Percentiles rank a stretch among this genome's conserved stretches.
Conservation (phyloP, 2,113 vertebrate genomes). For the Camarhynchus parvulus region DNA sequence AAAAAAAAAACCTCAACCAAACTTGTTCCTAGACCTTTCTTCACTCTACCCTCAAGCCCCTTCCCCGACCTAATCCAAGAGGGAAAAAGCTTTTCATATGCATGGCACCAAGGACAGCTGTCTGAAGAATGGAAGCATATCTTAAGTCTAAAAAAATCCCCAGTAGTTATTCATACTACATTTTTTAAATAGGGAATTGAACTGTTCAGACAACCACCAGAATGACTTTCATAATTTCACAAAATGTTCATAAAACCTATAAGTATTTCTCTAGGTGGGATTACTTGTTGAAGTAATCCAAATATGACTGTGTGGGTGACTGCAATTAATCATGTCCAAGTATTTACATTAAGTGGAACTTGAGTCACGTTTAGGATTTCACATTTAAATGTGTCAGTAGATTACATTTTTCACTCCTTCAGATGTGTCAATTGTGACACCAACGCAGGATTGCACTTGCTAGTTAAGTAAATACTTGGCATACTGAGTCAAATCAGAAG, state of each 20-base stretch:
- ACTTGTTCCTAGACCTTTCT: not conserved
- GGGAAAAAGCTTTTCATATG: not conserved
- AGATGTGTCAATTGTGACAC: not conserved
- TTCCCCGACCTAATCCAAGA: not conserved
- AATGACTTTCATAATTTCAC: not conserved
- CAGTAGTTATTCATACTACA: not conserved
- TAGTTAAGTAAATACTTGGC: not conserved
- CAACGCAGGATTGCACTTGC: not conserved
- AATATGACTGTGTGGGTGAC: not conserved
- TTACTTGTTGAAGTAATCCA: not conserved
- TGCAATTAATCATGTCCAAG: not conserved
- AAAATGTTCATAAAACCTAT: not conserved
- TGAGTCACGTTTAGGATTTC: not conserved
- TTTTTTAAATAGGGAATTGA: not conserved
- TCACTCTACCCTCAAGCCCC: not conserved
- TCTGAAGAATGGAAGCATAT: not conserved
- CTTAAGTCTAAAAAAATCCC: not conserved
- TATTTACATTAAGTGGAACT: not conserved
- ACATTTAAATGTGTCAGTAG: not conserved
- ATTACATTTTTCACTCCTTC: not conserved
- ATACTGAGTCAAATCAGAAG: not conserved
- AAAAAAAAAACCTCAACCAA: not conserved
- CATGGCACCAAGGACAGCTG: not conserved
- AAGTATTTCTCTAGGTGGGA: not conserved
- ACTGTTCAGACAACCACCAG: not conserved